A percentile compares a stretch with the other conserved stretches of the same genome.
phyloP scores from a whole-genome alignment of 2,797 vertebrate genomes.

The Champsocephalus esox region DNA sequence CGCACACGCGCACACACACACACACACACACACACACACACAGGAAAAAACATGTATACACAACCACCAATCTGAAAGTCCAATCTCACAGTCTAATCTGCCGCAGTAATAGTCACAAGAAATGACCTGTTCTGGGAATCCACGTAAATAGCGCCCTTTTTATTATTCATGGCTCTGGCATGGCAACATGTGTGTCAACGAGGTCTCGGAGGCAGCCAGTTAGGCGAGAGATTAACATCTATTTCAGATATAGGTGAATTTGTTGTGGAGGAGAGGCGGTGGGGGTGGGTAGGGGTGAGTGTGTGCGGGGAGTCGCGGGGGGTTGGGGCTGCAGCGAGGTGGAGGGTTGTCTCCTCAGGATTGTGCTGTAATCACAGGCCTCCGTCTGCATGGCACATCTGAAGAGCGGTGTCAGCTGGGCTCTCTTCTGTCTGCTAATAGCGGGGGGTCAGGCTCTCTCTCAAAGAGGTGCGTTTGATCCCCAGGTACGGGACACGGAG shows the following conservation, averaged over 20 bases:
- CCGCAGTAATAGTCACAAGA: constrained; percentile 62
- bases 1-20: constrained; percentile 5
- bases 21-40: constrained; percentile 10
- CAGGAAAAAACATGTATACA: constrained; percentile 27
- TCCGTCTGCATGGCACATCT: constrained; percentile 82
- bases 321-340: constrained; percentile 57
- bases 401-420: constrained; percentile 84
- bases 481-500: constrained; percentile 75
- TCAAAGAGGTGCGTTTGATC: constrained; percentile 83
- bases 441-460: constrained; percentile 80
- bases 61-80: constrained; percentile 53
- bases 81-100: constrained; percentile 79
- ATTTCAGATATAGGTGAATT: constrained; percentile 80
- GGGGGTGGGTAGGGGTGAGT: constrained; percentile 33
- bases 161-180: constrained; percentile 79
- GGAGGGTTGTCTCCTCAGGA: constrained; percentile 78
- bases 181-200: constrained; percentile 72
- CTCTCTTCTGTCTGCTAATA: constrained; percentile 84
- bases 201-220: constrained; percentile 74
- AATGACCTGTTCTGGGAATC: constrained; percentile 75
- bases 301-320: constrained; percentile 46
- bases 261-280: constrained; percentile 57
- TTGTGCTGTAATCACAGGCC: constrained; percentile 83
- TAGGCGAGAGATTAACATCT: constrained; percentile 83
- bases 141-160: constrained; percentile 70